These are phyloP conservation scores for Spinus olivaceus DNA, from an alignment of 2,797 vertebrate species.

Conservation along the genomic window DNA sequence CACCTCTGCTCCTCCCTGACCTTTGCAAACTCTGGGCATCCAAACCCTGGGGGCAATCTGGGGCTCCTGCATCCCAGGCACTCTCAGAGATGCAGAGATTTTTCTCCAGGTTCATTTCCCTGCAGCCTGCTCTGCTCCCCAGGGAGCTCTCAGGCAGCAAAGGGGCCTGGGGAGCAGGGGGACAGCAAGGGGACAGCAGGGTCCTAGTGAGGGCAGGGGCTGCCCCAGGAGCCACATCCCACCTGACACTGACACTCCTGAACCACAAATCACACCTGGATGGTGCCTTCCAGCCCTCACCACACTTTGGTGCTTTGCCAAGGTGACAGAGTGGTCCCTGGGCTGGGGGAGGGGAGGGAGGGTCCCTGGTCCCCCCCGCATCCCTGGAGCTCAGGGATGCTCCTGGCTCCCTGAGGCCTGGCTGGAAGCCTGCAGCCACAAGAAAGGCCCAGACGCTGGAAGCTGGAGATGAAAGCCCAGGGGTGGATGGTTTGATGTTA, in stretches of 20 bases:
- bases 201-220: background rate
- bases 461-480: background rate
- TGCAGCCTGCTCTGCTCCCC: background rate
- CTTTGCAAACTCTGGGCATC: background rate
- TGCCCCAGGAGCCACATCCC: background rate
- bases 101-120: background rate
- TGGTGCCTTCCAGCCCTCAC: background rate
- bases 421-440: background rate
- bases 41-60: accelerated
- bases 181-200: background rate
- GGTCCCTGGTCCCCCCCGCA: background rate
- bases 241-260: background rate
- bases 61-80: background rate
- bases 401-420: accelerated
- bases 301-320: accelerated
- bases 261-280: background rate
- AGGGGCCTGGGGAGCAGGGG: background rate
- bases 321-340: accelerated
- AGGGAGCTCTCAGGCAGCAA: background rate
- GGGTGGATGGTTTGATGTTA: background rate
- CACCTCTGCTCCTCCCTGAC: background rate
- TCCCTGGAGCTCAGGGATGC: background rate
- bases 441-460: background rate
- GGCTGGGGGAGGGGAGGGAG: background rate
- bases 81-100: background rate